Base-by-base conservation (phyloP, 1,140 invertebrate genomes). In the Drosophila tropicalis region DNA sequence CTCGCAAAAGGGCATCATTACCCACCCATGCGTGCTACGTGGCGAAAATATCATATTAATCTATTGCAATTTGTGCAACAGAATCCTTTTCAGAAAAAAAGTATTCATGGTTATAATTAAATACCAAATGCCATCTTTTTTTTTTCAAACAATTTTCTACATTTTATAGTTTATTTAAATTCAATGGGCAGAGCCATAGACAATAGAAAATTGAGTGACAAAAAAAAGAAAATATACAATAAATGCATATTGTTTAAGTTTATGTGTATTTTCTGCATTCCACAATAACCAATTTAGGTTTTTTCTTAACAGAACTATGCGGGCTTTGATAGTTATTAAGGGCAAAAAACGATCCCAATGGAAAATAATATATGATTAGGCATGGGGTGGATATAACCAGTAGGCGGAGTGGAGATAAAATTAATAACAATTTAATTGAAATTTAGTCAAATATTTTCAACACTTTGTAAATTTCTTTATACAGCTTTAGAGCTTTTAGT, bases 21-120 rank as follows among this genome's bases (percentile, higher is more conserved):
- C 75, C 66, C 66, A 79, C 76, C 75, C 66, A 62, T 13, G 79
- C 78, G 68, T 76, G 80, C 66, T 61, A 67, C 58, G 64, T 72
- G 62, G 64, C 57, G 19, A 65, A 71, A 69, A 66, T 71, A 67
- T 64, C 72, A 51, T 51, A 51, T 51, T 51, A 51, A 51, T 51
- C 44, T 51, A 51, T 51, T 51, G 44, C 44, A 51, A 51, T 51
- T 51, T 51, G 44, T 51, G 44, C 44, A 51, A 51, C 44, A 51
- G 17, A 51, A 51, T 51, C 9, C 44, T 51, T 51, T 51, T 51
- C 44, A 22, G 9, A 51, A 22, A 22, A 51, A 51, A 51, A 12
- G 3, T 22, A 1, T 12, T 10, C 44, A 51, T 19, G 15, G 9
- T 12, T 51, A 51, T 51, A 51, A 51, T 51, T 51, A 51, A 51